Base-by-base conservation (phyloP, 2,888 invertebrate species). In the Xylocampa areola region DNA sequence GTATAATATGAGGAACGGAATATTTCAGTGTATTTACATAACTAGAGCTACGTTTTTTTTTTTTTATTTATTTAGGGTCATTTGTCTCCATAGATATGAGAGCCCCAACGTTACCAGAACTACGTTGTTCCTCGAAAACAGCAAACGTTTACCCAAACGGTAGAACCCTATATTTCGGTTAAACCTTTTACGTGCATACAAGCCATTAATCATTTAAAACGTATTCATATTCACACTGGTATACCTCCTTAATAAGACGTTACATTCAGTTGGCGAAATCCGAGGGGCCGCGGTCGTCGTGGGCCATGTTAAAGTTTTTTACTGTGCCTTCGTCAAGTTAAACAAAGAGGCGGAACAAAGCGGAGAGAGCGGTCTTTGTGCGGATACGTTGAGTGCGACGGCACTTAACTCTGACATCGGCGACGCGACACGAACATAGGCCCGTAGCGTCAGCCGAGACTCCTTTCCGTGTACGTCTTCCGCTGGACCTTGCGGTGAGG, bases 301-400 rank as follows among this genome's bases (percentile, higher is more conserved):
- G 76, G 75, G 73, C 70, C 72, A 73, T 79, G 81, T 84, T 82
- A 70, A 80, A 83, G 82, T 85, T 90, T 91, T 91, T 90, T 82
- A 76, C 77, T 79, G 77, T 78, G 82, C 84, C 86, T 86, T 80
- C 85, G 85, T 88, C 86, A 86, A 87, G 82, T 82, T 87, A 89
- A 88, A 93, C 92, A 92, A 93, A 91, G 90, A 90, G 82, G 87
- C 89, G 88, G 89, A 91, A 93, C 92, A 93, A 92, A 90, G 91
- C 87, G 82, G 88, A 87, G 89, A 92, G 91, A 90, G 89, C 86
- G 79, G 89, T 86, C 88, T 91, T 92, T 92, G 90, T 91, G 85
- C 80, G 82, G 87, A 85, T 84, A 87, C 82, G 86, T 84, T 71
- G 84, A 88, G 87, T 82, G 82, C 86, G 85, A 80, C 84, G 85